Evolutionary conservation across 2,113 vertebrate species (phyloP).

Genomic region (Lepus timidus): DNA sequence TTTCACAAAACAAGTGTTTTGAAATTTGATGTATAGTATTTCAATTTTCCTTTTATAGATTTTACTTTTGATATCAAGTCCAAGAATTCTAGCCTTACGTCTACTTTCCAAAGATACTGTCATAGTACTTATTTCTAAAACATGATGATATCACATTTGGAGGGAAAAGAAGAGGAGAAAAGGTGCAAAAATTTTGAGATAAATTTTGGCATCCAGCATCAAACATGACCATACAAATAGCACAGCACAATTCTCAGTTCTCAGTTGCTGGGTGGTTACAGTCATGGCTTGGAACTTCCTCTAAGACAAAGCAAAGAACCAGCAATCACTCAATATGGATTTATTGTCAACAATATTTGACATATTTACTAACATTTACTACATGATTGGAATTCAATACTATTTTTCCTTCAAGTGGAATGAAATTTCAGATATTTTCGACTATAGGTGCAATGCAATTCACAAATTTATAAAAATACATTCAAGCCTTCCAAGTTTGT

Average conservation of each 20-base stretch:
- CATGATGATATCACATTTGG: neutral
- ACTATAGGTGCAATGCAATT: neutral
- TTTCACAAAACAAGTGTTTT: neutral
- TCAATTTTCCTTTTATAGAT: neutral
- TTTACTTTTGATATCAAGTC: neutral
- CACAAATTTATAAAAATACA: neutral
- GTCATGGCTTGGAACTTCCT: neutral
- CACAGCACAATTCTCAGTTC: neutral
- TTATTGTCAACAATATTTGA: neutral
- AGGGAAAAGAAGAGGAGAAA: neutral
- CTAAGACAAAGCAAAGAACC: neutral
- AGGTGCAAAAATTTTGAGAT: neutral
- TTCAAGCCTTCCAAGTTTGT: neutral
- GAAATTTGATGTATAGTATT: neutral
- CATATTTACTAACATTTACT: neutral
- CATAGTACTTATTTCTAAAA: neutral
- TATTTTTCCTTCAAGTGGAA: neutral
- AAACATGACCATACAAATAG: neutral
- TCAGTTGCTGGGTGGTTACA: neutral
- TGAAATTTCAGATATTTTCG: neutral
- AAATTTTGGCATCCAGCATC: neutral
- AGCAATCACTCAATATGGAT: too few relatives aligned
- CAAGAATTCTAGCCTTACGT: neutral
- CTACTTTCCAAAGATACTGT: neutral
- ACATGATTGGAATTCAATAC: neutral